phyloP scores from a whole-genome alignment of 35 echinoderm and acorn worm species.

The Ophiothrix spiculata region DNA sequence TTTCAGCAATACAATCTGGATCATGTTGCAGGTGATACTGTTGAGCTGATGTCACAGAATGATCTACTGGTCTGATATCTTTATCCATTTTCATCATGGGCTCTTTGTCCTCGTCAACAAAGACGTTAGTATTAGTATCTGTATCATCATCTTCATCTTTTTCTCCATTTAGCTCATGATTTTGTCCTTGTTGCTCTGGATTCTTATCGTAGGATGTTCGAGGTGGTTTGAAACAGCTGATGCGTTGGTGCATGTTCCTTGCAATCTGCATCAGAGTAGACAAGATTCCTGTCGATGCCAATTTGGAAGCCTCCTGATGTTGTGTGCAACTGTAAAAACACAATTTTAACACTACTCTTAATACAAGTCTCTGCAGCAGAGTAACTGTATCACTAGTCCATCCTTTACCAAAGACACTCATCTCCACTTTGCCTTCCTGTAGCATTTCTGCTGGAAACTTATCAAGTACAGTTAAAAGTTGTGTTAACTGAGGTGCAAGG shows the following conservation, averaged over 20 bases:
- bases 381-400: constrained; percentile 49
- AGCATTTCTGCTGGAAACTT: constrained; percentile 12
- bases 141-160: constrained; percentile 14
- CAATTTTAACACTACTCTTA: constrained; percentile 78
- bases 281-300: constrained; percentile 64
- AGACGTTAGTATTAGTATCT: background rate
- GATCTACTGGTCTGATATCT: background rate
- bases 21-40: background rate
- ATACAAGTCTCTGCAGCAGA: constrained; percentile 68
- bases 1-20: constrained; percentile 54
- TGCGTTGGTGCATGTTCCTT: background rate
- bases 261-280: constrained; percentile 50
- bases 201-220: background rate
- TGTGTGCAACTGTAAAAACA: constrained; percentile 73
- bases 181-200: background rate
- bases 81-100: background rate
- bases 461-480: constrained; percentile 57
- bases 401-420: constrained; percentile 7
- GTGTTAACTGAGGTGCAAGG: constrained; percentile 81
- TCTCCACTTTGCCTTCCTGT: background rate
- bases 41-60: background rate
- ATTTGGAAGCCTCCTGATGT: constrained; percentile 49
- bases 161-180: background rate
- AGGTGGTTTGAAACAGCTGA: constrained; percentile 7
- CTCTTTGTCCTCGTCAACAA: background rate